Base-by-base conservation (phyloP, 2,888 invertebrate genomes). In the Shargacucullia verbasci region DNA sequence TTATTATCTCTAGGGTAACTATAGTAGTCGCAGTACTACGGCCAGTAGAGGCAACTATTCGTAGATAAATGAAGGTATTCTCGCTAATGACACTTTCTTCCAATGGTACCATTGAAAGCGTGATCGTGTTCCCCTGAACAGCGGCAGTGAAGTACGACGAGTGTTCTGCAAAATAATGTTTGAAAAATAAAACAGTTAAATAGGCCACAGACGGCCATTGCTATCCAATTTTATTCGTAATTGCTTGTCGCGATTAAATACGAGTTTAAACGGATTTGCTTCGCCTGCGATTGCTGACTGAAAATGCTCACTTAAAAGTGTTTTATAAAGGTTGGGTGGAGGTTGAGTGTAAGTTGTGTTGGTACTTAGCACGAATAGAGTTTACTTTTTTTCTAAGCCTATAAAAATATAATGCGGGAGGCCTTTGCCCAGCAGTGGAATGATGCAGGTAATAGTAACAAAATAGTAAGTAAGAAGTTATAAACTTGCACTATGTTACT, bases 1-100 rank as follows among this genome's bases (percentile, higher is more conserved):
- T 89, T 48, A 90, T 74, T 43, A 91, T 85, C 39, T 87, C 85
- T 25, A 91, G 73, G n/a, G 80, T 81, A 15, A 89, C 82, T 48
- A 87, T 68, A 33, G 87, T 67, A 1, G 72, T 76, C 7, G 86
- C 78, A 2, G 71, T 59, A 61, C 81, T 87, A 37, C 64, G 64
- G 10, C 62, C 76, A 37, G 76, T 82, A 13, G 76, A 75, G 10
- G 86, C 91, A 0, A 74, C 59, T 1, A 91, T 70, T 78, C 84
- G 76, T 15, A 91, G 64, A 39, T 75, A 78, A 35, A 91, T 78
- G 37, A 85, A 79, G 40, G 61, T 86, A 57, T 90, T 90, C 15
- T 79, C 70, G 41, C 78, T 70, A 60, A 91, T 80, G 39, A 87
- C 68, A 44, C 34, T 72, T 9, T 78, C 71, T 1, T 64, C 60